A percentile compares a stretch with the other conserved stretches of the same genome.
These are phyloP conservation scores for Pseudococcus longispinus DNA, from an alignment of 2,888 invertebrate species.

Conservation along the genomic window DNA sequence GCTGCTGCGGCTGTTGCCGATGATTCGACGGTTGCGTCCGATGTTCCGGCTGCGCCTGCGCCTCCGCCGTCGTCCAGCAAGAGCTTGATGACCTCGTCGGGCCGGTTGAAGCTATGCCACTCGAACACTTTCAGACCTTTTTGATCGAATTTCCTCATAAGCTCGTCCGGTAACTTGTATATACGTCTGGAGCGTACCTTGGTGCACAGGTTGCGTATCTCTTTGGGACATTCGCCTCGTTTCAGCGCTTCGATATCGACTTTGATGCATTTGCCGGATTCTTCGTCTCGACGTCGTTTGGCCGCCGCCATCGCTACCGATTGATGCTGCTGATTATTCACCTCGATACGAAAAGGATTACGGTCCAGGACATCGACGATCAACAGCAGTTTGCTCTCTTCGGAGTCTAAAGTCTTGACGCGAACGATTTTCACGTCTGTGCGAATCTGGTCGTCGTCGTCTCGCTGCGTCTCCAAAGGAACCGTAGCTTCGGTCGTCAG, in stretches of 20 bases:
- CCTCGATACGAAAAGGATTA: conserved; percentile 20
- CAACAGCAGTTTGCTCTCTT: conserved; percentile 35
- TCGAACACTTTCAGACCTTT: conserved; percentile 48
- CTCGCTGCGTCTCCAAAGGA: neutral
- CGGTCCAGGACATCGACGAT: conserved; percentile 49
- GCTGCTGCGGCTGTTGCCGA: neutral
- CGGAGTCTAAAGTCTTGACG: conserved; percentile 18
- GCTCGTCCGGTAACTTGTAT: conserved; percentile 45
- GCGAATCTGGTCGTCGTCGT: conserved; percentile 17
- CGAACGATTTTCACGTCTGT: conserved; percentile 46
- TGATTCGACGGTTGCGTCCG: neutral
- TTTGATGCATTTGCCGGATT: neutral
- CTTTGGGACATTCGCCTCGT: conserved; percentile 31
- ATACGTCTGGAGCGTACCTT: conserved; percentile 13
- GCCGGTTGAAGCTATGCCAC: conserved; percentile 45
- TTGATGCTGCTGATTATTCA: neutral
- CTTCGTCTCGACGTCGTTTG: neutral
- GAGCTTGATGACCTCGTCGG: conserved; percentile 36
- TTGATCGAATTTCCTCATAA: conserved; percentile 29
- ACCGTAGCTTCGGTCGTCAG: neutral
- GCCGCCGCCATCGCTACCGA: neutral
- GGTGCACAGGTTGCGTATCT: neutral
- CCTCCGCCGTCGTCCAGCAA: conserved; percentile 41
- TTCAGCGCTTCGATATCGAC: conserved; percentile 27
- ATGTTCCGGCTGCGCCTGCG: neutral